phyloP scores from a whole-genome alignment of 2,113 vertebrate species.

The Tragulus kanchil region DNA sequence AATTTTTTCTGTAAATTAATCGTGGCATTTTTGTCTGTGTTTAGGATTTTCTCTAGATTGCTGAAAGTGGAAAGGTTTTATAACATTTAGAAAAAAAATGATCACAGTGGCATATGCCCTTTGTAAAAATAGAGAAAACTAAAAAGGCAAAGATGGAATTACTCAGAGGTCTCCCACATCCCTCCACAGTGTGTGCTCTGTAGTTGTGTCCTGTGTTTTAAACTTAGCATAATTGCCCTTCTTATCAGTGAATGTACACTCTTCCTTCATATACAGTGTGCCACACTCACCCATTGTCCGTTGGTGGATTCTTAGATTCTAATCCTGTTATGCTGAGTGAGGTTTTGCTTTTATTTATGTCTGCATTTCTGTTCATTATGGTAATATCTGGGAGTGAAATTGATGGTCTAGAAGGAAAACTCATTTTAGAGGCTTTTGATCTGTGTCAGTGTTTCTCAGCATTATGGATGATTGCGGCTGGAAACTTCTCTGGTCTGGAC shows the following conservation, averaged over 20 bases:
- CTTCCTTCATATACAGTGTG: background rate
- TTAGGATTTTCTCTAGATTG: background rate
- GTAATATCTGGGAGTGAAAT: background rate
- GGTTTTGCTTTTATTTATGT: background rate
- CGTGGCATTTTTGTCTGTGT: background rate
- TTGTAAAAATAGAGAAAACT: background rate
- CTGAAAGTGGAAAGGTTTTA: background rate
- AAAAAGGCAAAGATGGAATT: background rate
- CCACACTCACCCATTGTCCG: background rate
- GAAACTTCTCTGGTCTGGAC: background rate
- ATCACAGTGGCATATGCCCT: background rate
- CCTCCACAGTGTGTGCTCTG: background rate
- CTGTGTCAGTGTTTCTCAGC: background rate
- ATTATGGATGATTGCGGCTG: background rate
- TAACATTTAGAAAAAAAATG: background rate
- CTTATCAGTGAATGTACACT: background rate
- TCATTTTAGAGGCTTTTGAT: background rate
- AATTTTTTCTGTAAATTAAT: background rate
- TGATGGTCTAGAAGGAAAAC: background rate
- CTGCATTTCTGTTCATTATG: background rate
- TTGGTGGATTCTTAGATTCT: background rate
- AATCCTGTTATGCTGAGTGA: background rate
- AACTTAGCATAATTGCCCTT: background rate
- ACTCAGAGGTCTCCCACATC: background rate
- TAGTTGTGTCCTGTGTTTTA: background rate